phyloP scores from a whole-genome alignment of 2,113 vertebrate genomes.

The Ailuropoda melanoleuca region DNA sequence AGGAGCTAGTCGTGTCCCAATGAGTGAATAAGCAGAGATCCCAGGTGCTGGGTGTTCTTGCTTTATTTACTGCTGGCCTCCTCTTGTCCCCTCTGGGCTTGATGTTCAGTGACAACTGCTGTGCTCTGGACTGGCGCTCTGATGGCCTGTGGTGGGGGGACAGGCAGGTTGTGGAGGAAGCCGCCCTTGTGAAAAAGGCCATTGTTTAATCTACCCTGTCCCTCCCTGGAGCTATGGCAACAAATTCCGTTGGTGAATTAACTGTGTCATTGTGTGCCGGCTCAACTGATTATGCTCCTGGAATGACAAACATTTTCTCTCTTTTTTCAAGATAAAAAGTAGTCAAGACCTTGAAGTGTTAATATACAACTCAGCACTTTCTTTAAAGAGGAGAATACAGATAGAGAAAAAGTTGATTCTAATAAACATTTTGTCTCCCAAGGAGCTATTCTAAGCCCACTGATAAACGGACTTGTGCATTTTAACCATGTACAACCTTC shows the following conservation, averaged over 20 bases:
- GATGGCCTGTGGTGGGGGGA: conserved; percentile 50
- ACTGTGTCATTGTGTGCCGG: conserved; percentile 78
- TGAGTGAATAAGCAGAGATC: conserved; percentile 67
- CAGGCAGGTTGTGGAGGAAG: conserved; percentile 76
- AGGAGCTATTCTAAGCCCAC: conserved; percentile 8
- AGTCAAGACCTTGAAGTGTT: conserved; percentile 51
- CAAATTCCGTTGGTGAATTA: conserved; percentile 81
- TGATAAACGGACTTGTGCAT: conserved; percentile 48
- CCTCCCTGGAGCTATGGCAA: conserved; percentile 81
- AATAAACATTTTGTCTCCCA: conserved; percentile 50
- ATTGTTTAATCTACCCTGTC: conserved; percentile 79
- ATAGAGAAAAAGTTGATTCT: conserved; percentile 33
- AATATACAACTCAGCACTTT: conserved; percentile 56
- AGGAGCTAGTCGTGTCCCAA: conserved; percentile 61
- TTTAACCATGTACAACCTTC: conserved; percentile 37
- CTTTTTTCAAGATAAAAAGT: conserved; percentile 56
- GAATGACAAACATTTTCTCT: conserved; percentile 78
- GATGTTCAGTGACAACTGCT: conserved; percentile 63
- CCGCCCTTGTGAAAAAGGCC: conserved; percentile 76
- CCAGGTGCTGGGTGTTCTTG: background rate
- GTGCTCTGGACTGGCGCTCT: conserved; percentile 37
- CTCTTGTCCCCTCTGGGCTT: background rate
- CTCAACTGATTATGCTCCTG: conserved; percentile 77
- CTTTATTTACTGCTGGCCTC: conserved; percentile 62
- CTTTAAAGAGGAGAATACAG: conserved; percentile 54